Percentiles rank a stretch among this genome's conserved stretches.
These are phyloP conservation scores for Macrosiphum euphorbiae DNA, from an alignment of 2,888 invertebrate genomes.

Conservation along the genomic window DNA sequence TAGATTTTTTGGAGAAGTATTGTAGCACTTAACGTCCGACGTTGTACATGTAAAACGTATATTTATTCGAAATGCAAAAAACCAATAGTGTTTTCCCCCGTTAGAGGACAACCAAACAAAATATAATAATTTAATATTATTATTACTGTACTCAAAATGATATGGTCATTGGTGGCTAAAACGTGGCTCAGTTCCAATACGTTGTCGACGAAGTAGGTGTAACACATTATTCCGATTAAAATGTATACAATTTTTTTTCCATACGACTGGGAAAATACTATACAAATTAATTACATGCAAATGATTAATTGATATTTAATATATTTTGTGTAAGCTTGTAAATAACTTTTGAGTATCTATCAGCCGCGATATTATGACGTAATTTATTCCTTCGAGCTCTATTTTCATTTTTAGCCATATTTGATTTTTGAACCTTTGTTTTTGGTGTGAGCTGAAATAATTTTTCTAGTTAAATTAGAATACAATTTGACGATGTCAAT, in stretches of 20 bases:
- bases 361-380: not conserved
- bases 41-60: no score
- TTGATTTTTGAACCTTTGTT: not conserved
- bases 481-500: not conserved
- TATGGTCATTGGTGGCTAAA: not conserved
- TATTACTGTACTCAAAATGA: not conserved
- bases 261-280: not conserved
- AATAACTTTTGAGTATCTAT: not conserved
- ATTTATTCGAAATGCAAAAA: not conserved
- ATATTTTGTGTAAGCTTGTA: not conserved
- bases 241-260: not conserved
- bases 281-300: not conserved
- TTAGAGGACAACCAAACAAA: not conserved
- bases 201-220: no score
- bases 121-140: not conserved
- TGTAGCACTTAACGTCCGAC: no score
- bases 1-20: no score
- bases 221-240: slow-evolving; percentile 36
- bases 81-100: not conserved
- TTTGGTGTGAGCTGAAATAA: not conserved
- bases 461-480: not conserved
- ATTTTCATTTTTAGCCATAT: not conserved
- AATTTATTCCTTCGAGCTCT: not conserved
- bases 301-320: not conserved
- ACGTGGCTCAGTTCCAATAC: slow-evolving; percentile 7